Conservation (phyloP, 92 coral and sea anemone genomes). For the Plumapathes pennacea region DNA sequence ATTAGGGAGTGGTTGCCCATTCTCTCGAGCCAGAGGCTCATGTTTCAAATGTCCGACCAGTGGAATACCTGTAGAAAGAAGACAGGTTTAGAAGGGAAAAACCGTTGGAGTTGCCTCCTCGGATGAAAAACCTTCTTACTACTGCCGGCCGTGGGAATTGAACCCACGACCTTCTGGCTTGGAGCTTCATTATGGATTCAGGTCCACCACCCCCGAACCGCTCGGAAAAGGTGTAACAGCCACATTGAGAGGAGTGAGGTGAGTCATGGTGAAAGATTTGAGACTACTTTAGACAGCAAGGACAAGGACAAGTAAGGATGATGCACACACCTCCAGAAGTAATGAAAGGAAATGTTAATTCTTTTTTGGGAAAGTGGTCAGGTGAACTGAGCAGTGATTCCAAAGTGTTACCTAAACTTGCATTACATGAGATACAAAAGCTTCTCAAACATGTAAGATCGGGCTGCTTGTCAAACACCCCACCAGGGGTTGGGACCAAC, state of each 20-base stretch:
- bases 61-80: too few species aligned
- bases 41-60: too few species aligned
- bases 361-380: conserved; percentile 17
- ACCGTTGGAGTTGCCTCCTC: too few species aligned
- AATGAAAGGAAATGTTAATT: conserved; percentile 16
- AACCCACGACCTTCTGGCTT: too few species aligned
- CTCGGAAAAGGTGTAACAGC: conserved; percentile 12
- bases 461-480: conserved; percentile 43
- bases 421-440: conserved; percentile 25
- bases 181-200: too few species aligned
- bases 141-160: too few species aligned
- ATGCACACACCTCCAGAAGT: conserved; percentile 23
- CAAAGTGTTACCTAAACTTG: conserved; percentile 22
- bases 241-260: conserved; percentile 1
- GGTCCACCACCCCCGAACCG: too few species aligned
- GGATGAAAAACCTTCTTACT: too few species aligned
- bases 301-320: conserved; percentile 18
- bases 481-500: conserved; percentile 59
- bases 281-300: conserved; percentile 39
- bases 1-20: too few species aligned
- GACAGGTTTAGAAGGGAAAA: too few species aligned
- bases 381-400: conserved; percentile 12
- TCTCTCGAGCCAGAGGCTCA: too few species aligned
- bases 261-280: conserved; percentile 36
- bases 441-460: conserved; percentile 17